phyloP scores from a whole-genome alignment of 2,113 vertebrate genomes.

The Hydropotes inermis region DNA sequence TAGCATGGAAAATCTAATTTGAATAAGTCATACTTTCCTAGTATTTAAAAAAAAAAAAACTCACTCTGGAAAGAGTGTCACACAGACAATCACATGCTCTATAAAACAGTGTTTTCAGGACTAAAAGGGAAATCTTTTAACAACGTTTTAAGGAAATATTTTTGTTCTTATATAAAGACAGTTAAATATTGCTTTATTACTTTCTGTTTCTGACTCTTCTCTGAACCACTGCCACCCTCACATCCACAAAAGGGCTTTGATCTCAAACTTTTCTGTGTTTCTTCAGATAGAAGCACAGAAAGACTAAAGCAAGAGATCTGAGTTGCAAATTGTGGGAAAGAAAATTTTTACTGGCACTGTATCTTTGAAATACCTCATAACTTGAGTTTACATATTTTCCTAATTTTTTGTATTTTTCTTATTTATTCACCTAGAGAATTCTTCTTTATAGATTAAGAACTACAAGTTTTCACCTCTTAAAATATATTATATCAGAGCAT shows the following conservation, averaged over 20 bases:
- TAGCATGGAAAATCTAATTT: slow-evolving; percentile 66
- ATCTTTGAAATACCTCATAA: slow-evolving; percentile 84
- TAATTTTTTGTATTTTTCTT: slow-evolving; percentile 75
- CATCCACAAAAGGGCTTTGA: slow-evolving; percentile 71
- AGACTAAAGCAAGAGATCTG: slow-evolving; percentile 47
- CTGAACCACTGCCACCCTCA: slow-evolving; percentile 57
- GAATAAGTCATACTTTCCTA: slow-evolving; percentile 60
- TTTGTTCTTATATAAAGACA: slow-evolving; percentile 39
- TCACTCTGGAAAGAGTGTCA: slow-evolving; percentile 52
- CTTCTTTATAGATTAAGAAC: slow-evolving; percentile 51
- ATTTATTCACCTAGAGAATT: slow-evolving; percentile 76
- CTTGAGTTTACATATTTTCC: slow-evolving; percentile 78
- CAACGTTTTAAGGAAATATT: slow-evolving; percentile 26
- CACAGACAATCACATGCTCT: slow-evolving; percentile 47
- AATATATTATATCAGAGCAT: slow-evolving; percentile 41
- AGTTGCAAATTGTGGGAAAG: slow-evolving; percentile 41
- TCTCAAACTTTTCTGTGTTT: slow-evolving; percentile 59
- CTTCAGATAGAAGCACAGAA: slow-evolving; percentile 55
- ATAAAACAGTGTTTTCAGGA: slow-evolving; percentile 43
- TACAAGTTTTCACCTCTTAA: slow-evolving; percentile 52
- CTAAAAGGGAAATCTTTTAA: neutral
- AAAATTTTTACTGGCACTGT: slow-evolving; percentile 65
- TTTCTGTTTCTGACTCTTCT: slow-evolving; percentile 70
- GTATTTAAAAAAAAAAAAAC: slow-evolving; percentile 34
- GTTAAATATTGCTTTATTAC: slow-evolving; percentile 65